phyloP scores from a whole-genome alignment of 2,113 vertebrate species.

The Talpa occidentalis region DNA sequence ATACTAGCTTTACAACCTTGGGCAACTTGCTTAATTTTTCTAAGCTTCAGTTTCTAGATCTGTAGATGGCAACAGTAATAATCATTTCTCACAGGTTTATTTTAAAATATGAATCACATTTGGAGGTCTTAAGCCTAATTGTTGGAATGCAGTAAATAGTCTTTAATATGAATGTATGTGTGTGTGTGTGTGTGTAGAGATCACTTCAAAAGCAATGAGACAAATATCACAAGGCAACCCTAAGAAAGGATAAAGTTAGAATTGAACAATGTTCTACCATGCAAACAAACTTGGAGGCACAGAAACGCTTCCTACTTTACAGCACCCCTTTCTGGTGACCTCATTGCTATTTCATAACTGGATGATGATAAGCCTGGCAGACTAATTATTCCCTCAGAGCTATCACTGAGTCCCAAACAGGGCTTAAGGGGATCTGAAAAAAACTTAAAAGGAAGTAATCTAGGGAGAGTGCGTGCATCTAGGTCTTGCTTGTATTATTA shows the following conservation, averaged over 20 bases:
- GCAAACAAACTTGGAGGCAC: not conserved
- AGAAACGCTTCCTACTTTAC: not conserved
- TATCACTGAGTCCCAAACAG: not conserved
- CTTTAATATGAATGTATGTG: not conserved
- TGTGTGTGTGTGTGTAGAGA: not conserved
- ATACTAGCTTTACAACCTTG: not conserved
- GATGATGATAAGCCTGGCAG: not conserved
- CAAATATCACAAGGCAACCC: not conserved
- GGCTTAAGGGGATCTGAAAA: not conserved
- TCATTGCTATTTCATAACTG: not conserved
- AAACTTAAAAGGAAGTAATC: not conserved
- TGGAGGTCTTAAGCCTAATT: not conserved
- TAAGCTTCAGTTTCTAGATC: not conserved
- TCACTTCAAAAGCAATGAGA: not conserved
- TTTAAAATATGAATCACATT: not conserved
- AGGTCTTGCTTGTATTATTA: too few relatives aligned
- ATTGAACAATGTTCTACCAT: not conserved
- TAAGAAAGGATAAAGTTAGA: not conserved
- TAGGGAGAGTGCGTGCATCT: not conserved
- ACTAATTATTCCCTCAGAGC: slow-evolving; percentile 64
- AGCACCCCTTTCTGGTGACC: not conserved
- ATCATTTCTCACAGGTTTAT: not conserved
- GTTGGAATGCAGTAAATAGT: not conserved
- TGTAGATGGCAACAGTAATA: not conserved
- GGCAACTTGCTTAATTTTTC: not conserved